Conservation (phyloP, 2,113 vertebrate species). For the Eidolon helvum region DNA sequence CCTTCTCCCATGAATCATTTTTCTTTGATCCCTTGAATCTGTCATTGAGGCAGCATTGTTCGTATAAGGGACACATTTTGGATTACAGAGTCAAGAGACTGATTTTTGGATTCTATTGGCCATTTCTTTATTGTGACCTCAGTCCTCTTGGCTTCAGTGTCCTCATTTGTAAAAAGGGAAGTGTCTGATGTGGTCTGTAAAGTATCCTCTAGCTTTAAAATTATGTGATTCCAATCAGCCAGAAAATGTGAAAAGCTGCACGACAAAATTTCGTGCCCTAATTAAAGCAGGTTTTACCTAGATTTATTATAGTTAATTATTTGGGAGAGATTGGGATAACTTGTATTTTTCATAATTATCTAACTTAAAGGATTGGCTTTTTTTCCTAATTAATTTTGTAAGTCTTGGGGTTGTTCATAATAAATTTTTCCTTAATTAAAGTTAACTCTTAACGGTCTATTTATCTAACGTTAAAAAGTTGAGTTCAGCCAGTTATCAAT, state of each 20-base stretch:
- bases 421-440: constrained; percentile 51
- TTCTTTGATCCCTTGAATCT: neutral
- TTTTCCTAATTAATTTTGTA: constrained; percentile 45
- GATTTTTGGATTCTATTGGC: neutral
- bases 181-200: neutral
- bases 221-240: neutral
- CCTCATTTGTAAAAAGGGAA: neutral
- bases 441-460: constrained; percentile 30
- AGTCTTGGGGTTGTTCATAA: neutral
- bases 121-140: neutral
- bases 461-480: constrained; percentile 22
- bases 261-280: neutral
- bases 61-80: neutral
- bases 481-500: neutral
- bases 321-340: constrained; percentile 10
- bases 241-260: neutral
- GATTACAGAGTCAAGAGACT: neutral
- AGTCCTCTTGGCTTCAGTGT: neutral
- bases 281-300: constrained; percentile 48
- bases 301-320: constrained; percentile 5
- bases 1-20: neutral
- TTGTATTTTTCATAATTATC: constrained; percentile 48
- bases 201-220: neutral
- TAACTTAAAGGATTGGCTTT: neutral
- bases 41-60: neutral